Conservation (phyloP, 2,888 invertebrate genomes). For the Brassicogethes aeneus region DNA sequence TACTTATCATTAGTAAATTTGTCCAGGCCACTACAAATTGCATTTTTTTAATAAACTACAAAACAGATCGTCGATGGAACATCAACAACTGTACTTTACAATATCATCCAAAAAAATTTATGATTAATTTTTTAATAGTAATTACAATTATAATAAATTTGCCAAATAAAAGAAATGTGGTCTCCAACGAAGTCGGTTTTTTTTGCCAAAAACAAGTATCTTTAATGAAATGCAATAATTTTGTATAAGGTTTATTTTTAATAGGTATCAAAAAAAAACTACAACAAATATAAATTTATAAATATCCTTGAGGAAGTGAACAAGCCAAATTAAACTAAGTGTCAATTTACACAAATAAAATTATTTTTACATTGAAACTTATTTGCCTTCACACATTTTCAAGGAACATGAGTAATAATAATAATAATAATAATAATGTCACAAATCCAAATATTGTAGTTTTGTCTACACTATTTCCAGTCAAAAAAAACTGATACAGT, state of each 20-base stretch:
- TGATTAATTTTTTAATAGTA: slow-evolving; percentile 7
- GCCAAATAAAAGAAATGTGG: no score
- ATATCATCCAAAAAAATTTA: slow-evolving; percentile 1
- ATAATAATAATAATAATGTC: no score
- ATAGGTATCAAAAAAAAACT: slow-evolving; percentile 2
- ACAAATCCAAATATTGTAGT: no score
- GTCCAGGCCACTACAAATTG: slow-evolving; percentile 36
- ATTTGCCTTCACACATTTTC: no score
- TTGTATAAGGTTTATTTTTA: no score
- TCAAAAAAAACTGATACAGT: slow-evolving; percentile 4
- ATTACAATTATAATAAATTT: slow-evolving; percentile 2
- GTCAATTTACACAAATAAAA: slow-evolving; percentile 5
- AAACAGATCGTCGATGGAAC: slow-evolving; percentile 4
- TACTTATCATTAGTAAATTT: slow-evolving; percentile 29
- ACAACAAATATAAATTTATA: neutral
- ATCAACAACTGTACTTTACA: neutral
- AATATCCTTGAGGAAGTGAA: slow-evolving; percentile 7
- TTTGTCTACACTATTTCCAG: no score
- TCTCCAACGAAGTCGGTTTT: no score
- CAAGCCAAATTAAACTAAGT: slow-evolving; percentile 8
- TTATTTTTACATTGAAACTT: no score
- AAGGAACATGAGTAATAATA: no score
- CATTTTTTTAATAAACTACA: slow-evolving; percentile 21
- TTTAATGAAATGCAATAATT: no score
- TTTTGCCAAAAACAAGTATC: no score